A percentile compares a stretch with the other conserved stretches of the same genome.
Evolutionary conservation across 2,113 vertebrate genomes (phyloP).

Genomic region (Edolisoma coerulescens): DNA sequence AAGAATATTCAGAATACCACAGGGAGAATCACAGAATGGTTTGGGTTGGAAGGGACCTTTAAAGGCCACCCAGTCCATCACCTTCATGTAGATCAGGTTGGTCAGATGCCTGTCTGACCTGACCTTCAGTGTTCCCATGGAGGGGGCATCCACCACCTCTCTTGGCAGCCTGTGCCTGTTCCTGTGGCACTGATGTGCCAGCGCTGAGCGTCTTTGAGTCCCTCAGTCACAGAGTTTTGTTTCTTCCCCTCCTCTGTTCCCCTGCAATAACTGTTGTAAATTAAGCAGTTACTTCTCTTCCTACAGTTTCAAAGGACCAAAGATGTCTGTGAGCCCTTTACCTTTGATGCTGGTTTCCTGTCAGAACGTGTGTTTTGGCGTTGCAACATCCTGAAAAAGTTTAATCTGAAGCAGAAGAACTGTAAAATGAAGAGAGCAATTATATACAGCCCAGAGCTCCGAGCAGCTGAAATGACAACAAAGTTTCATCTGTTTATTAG

Average conservation of each 20-base stretch:
- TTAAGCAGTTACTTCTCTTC: constrained; percentile 47
- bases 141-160: not conserved
- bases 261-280: constrained; percentile 36
- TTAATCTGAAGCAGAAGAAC: constrained; percentile 49
- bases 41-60: not conserved
- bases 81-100: not conserved
- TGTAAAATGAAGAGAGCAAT: constrained; percentile 39
- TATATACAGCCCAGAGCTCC: constrained; percentile 5
- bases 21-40: not conserved
- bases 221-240: not conserved
- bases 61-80: not conserved
- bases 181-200: not conserved
- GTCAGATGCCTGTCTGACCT: not conserved
- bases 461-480: constrained; percentile 44
- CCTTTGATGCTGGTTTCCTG: constrained; percentile 54
- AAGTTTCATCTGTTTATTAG: constrained; percentile 42
- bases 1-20: not conserved
- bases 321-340: constrained; percentile 28
- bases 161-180: not conserved
- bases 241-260: not conserved
- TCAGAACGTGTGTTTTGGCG: constrained; percentile 31
- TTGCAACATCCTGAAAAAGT: constrained; percentile 48
- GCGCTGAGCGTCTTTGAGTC: not conserved
- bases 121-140: not conserved
- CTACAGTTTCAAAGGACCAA: constrained; percentile 48